phyloP scores from a whole-genome alignment of 2,797 vertebrate genomes.

The Chelonia mydas region DNA sequence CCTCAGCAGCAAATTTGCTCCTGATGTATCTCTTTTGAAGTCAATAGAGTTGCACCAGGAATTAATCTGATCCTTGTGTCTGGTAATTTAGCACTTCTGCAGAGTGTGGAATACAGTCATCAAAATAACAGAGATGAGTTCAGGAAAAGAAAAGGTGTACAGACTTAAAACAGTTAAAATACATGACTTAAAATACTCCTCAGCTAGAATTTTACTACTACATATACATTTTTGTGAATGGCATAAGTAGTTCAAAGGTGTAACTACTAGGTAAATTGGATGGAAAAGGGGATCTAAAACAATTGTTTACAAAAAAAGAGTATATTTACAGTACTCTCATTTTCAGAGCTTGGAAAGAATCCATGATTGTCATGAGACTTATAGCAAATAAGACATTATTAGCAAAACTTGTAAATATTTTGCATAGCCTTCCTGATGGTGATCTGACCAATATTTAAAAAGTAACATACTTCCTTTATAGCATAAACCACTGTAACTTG shows the following conservation, averaged over 20 bases:
- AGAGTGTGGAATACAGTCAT: neutral
- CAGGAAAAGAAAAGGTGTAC: neutral
- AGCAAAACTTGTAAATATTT: neutral
- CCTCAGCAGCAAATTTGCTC: neutral
- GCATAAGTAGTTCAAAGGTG: neutral
- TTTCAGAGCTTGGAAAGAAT: neutral
- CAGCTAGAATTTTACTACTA: neutral
- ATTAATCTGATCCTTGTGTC: neutral
- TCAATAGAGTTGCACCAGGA: neutral
- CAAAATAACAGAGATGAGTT: neutral
- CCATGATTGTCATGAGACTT: neutral
- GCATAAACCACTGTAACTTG: neutral
- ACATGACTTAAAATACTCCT: too few relatives aligned
- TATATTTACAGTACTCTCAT: neutral
- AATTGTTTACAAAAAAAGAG: neutral
- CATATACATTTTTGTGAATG: neutral
- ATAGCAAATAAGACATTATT: neutral
- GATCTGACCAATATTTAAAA: neutral
- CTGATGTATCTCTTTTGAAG: neutral
- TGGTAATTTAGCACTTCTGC: neutral
- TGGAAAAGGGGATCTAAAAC: neutral
- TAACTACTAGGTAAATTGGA: neutral
- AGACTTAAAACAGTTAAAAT: too few relatives aligned
- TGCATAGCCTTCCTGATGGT: neutral
- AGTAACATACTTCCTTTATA: neutral